Conservation (phyloP, 2,888 invertebrate genomes). For the Ametastegia equiseti region DNA sequence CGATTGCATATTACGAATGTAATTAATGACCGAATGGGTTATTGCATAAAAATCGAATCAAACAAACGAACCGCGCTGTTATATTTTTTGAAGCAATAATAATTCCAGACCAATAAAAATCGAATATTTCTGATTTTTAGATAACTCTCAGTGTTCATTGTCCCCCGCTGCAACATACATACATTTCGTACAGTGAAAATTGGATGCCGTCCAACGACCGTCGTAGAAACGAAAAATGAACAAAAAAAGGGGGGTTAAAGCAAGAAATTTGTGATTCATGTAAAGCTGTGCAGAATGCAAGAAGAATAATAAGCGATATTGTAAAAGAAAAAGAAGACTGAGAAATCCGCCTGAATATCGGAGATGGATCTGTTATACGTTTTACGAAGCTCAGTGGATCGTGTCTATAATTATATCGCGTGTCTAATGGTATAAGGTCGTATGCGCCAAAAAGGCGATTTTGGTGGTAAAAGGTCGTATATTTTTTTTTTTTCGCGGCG, state of each 20-base stretch:
- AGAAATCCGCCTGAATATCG: constrained; percentile 46
- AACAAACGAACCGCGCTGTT: background rate
- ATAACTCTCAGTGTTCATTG: constrained; percentile 19
- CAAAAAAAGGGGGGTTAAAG: background rate
- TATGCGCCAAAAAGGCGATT: too few relatives aligned
- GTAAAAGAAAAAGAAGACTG: constrained; percentile 46
- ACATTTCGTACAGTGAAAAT: background rate
- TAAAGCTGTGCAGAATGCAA: background rate
- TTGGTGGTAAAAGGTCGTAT: too few relatives aligned
- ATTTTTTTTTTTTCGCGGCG: too few relatives aligned
- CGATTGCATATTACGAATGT: too few relatives aligned
- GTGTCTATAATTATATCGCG: constrained; percentile 67
- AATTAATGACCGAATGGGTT: too few relatives aligned
- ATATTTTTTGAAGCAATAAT: background rate
- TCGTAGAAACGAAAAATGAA: constrained; percentile 3
- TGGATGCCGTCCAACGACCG: constrained; percentile 17
- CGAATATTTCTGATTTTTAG: constrained; percentile 15
- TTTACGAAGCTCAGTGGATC: constrained; percentile 52
- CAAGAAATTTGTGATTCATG: background rate
- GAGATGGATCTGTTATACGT: constrained; percentile 29
- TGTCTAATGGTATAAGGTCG: too few relatives aligned
- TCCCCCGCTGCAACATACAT: background rate
- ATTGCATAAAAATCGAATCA: background rate
- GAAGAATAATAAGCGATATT: background rate
- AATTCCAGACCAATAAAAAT: background rate